Evolutionary conservation across 1,140 invertebrate species (phyloP).

Genomic region (Drosophila malerkotliana): DNA sequence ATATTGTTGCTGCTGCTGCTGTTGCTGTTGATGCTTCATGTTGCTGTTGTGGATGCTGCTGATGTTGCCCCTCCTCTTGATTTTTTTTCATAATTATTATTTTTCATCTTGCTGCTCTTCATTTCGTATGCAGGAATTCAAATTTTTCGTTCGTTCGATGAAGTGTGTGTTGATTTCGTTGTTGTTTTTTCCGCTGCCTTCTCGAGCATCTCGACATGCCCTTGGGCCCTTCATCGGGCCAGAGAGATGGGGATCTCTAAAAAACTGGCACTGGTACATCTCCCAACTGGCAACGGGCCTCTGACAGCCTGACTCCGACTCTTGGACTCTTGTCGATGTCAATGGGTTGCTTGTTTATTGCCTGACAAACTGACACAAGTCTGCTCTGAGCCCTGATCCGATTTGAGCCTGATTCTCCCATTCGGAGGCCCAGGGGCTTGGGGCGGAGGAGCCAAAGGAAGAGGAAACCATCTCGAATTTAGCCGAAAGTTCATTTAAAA

Average conservation of each 20-base stretch:
- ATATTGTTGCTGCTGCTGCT: slow-evolving; percentile 74
- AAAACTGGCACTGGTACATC: slow-evolving; percentile 5
- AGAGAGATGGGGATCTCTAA: background rate
- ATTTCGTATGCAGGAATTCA: slow-evolving; percentile 82
- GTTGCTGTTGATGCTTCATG: slow-evolving; percentile 38
- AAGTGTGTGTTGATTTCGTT: slow-evolving; percentile 81
- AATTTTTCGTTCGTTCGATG: slow-evolving; percentile 82
- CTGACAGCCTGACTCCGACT: slow-evolving; percentile 52
- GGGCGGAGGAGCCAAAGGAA: background rate
- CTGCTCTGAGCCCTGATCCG: slow-evolving; percentile 22
- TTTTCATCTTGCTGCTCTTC: slow-evolving; percentile 66
- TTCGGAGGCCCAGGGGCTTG: background rate
- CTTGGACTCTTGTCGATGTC: slow-evolving; percentile 60
- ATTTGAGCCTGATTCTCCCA: slow-evolving; percentile 15
- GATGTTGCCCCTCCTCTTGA: slow-evolving; percentile 14
- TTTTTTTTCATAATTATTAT: slow-evolving; percentile 57
- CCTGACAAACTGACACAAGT: slow-evolving; percentile 74
- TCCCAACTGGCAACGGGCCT: slow-evolving; percentile 22
- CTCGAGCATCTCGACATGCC: slow-evolving; percentile 67
- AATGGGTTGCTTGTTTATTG: slow-evolving; percentile 72
- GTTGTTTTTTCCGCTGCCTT: slow-evolving; percentile 39
- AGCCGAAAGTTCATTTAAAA: slow-evolving; percentile 75
- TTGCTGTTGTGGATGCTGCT: slow-evolving; percentile 35
- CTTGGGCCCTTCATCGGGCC: slow-evolving; percentile 42
- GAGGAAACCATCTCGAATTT: slow-evolving; percentile 27